Percentiles rank a stretch among this genome's conserved stretches.
phyloP scores from a whole-genome alignment of 2,113 vertebrate species.

The Nannospalax galili region DNA sequence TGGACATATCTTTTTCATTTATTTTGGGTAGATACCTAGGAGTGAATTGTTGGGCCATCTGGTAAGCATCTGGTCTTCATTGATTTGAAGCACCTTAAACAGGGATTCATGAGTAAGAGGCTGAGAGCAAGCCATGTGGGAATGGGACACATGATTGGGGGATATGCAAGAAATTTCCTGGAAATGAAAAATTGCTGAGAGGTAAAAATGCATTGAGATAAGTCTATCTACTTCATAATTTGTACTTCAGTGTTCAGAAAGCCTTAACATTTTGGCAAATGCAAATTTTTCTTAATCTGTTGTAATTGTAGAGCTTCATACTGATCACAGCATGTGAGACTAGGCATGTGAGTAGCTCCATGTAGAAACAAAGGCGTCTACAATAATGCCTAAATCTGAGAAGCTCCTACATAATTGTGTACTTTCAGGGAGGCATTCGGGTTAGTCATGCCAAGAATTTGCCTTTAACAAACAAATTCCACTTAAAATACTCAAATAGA shows the following conservation, averaged over 20 bases:
- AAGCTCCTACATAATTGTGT: not conserved
- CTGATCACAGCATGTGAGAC: not conserved
- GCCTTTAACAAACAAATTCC: slow-evolving; percentile 45
- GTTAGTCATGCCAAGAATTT: slow-evolving; percentile 38
- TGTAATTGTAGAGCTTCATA: not conserved
- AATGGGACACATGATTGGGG: not conserved
- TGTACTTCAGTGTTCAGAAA: slow-evolving; percentile 24
- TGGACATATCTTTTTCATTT: slow-evolving; percentile 51
- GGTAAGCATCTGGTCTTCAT: slow-evolving; percentile 22
- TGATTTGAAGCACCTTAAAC: slow-evolving; percentile 37
- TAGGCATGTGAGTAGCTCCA: not conserved
- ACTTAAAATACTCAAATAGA: not conserved
- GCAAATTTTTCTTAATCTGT: not conserved
- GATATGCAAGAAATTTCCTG: not conserved
- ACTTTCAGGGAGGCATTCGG: slow-evolving; percentile 22
- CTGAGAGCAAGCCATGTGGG: not conserved
- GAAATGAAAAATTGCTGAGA: slow-evolving; percentile 26
- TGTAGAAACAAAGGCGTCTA: not conserved
- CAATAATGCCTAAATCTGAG: not conserved
- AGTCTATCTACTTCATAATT: slow-evolving; percentile 8
- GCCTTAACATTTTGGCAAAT: slow-evolving; percentile 26
- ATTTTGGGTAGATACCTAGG: not conserved
- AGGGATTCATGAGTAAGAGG: not conserved
- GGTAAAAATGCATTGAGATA: not conserved
- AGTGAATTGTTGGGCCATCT: not conserved